A percentile compares a stretch with the other conserved stretches of the same genome.
Evolutionary conservation across 2,797 vertebrate species (phyloP).

Genomic region (Phylloscopus collybita): DNA sequence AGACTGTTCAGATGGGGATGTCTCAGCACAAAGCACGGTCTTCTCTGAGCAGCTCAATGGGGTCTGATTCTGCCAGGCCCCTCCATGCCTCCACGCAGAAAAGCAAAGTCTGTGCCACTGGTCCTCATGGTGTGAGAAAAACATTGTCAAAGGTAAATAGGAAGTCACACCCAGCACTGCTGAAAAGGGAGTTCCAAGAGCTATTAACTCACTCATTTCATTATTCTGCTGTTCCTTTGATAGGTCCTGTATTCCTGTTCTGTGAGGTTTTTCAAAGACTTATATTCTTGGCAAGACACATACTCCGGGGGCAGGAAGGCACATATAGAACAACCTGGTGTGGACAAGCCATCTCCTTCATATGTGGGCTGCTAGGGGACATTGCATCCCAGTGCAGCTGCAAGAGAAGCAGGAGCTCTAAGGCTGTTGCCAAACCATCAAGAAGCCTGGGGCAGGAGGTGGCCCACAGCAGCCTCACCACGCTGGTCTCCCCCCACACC

Average conservation of each 20-base stretch:
- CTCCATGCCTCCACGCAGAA: fast-evolving
- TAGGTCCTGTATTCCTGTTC: not conserved
- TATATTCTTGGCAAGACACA: not conserved
- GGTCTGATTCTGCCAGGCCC: not conserved
- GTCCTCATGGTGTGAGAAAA: slow-evolving; percentile 6
- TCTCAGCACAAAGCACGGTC: fast-evolving
- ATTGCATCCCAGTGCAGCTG: not conserved
- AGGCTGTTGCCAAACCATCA: not conserved
- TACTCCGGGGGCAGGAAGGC: not conserved
- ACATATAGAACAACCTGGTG: not conserved
- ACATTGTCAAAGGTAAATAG: slow-evolving; percentile 4
- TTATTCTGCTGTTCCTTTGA: not conserved
- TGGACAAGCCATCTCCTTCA: not conserved
- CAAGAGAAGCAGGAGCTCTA: not conserved
- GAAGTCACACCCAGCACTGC: slow-evolving; percentile 4
- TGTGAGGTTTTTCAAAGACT: not conserved
- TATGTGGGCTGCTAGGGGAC: not conserved
- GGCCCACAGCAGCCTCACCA: not conserved
- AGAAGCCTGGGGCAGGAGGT: not conserved
- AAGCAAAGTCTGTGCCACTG: not conserved
- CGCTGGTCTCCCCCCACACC: not conserved
- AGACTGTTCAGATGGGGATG: not conserved
- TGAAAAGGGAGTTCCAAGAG: slow-evolving; percentile 20
- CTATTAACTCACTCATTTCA: not conserved
- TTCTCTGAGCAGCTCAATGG: not conserved